These are phyloP conservation scores for Nannobrachium achirus DNA, from an alignment of 2,113 vertebrate genomes.

Conservation along the genomic window DNA sequence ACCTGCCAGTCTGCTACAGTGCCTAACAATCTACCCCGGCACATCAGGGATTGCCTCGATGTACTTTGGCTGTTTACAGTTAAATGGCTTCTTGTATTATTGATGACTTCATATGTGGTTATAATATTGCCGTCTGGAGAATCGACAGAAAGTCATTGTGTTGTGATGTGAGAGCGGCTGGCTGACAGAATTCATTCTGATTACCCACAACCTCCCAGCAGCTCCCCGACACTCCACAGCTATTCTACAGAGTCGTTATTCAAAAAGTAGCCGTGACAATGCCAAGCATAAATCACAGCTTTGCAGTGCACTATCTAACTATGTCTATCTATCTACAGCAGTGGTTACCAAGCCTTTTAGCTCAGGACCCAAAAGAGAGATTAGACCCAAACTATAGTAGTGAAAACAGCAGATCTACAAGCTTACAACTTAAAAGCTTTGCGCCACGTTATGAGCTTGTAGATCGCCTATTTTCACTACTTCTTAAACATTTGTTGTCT, in stretches of 20 bases:
- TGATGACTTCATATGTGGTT: conserved; percentile 77
- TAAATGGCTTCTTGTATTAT: conserved; percentile 81
- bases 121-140: conserved; percentile 60
- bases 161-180: conserved; percentile 48
- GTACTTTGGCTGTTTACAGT: conserved; percentile 74
- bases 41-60: conserved; percentile 68
- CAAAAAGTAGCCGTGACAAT: too few species aligned
- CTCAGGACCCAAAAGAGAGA: too few species aligned
- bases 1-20: conserved; percentile 63
- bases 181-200: conserved; percentile 47
- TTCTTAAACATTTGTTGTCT: too few species aligned
- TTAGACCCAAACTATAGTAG: too few species aligned
- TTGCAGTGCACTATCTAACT: too few species aligned
- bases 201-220: conserved; percentile 34
- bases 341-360: too few species aligned
- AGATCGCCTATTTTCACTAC: too few species aligned
- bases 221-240: conserved; percentile 25
- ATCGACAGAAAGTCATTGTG: conserved; percentile 62
- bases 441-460: too few species aligned
- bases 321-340: too few species aligned
- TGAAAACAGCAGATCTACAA: too few species aligned
- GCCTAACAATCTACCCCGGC: conserved; percentile 60
- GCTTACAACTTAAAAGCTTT: too few species aligned
- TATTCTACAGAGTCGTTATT: conserved; percentile 1
- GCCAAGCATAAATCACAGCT: too few species aligned